Conservation (phyloP, 2,888 invertebrate genomes). For the Cryptus viduatorius region DNA sequence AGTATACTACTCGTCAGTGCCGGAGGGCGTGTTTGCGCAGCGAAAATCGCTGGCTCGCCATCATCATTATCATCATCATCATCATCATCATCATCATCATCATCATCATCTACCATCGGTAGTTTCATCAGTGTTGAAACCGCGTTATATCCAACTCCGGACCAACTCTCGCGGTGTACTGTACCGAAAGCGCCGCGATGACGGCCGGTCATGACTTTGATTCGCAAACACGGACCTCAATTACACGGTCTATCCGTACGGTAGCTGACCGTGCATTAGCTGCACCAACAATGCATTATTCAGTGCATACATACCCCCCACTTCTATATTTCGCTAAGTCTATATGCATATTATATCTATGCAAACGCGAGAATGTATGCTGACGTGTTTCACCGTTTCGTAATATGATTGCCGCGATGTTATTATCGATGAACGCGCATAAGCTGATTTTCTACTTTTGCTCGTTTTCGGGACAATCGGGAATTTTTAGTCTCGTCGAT, state of each 20-base stretch:
- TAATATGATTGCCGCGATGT: conserved; percentile 82
- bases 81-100: conserved; percentile 61
- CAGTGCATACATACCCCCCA: conserved; percentile 73
- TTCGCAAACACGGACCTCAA: conserved; percentile 84
- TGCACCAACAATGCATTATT: conserved; percentile 85
- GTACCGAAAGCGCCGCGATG: conserved; percentile 74
- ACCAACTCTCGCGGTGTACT: conserved; percentile 46
- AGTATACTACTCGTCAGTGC: conserved; percentile 56
- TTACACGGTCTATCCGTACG: conserved; percentile 79
- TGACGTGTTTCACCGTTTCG: conserved; percentile 82
- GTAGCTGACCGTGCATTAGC: conserved; percentile 84
- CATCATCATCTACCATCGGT: conserved; percentile 58
- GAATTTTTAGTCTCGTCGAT: neutral
- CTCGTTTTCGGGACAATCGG: neutral
- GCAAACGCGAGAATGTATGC: conserved; percentile 74
- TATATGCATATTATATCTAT: conserved; percentile 26
- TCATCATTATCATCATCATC: conserved; percentile 69
- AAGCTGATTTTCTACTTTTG: neutral
- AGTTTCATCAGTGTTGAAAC: conserved; percentile 67
- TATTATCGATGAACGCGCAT: conserved; percentile 76
- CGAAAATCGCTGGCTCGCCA: conserved; percentile 74
- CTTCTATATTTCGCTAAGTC: conserved; percentile 26
- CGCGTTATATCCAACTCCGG: conserved; percentile 39
- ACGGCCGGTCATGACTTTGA: conserved; percentile 84
- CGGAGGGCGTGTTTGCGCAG: conserved; percentile 68